Evolutionary conservation across 2,888 invertebrate species (phyloP).

Genomic region (Leucozona laternaria): DNA sequence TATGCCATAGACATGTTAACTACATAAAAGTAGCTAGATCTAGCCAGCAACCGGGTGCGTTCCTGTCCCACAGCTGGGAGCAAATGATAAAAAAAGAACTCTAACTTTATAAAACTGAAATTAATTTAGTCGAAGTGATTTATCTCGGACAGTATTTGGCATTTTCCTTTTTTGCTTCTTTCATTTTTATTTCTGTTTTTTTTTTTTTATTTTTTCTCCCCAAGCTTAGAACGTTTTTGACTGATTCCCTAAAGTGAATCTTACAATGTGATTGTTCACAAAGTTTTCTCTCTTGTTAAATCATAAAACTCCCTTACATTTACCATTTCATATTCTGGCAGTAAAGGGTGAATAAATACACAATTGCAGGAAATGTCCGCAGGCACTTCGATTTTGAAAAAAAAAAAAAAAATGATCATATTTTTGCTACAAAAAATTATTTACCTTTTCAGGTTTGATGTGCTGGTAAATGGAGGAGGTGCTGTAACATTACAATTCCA

Average conservation of each 20-base stretch:
- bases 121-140: constrained; percentile 79
- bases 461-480: constrained; percentile 99
- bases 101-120: constrained; percentile 78
- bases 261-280: constrained; percentile 69
- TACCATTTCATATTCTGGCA: constrained; percentile 23
- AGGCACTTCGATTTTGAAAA: constrained; percentile 16
- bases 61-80: constrained; percentile 70
- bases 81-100: constrained; percentile 52
- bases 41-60: constrained; percentile 53
- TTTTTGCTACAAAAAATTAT: constrained; percentile 10
- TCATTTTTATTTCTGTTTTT: constrained; percentile 43
- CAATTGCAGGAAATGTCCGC: constrained; percentile 1
- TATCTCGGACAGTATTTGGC: constrained; percentile 77
- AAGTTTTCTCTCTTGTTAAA: constrained; percentile 70
- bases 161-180: constrained; percentile 62
- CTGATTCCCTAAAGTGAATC: constrained; percentile 74
- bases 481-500: constrained; percentile 98
- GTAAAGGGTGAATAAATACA: constrained; percentile 25
- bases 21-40: constrained; percentile 31
- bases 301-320: constrained; percentile 70
- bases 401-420: constrained; percentile 4
- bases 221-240: constrained; percentile 51
- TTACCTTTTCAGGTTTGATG: constrained; percentile 93
- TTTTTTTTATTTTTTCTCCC: background rate
- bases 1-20: constrained; percentile 23